Conservation (phyloP, 2,888 invertebrate species). For the Euzetes globulus region DNA sequence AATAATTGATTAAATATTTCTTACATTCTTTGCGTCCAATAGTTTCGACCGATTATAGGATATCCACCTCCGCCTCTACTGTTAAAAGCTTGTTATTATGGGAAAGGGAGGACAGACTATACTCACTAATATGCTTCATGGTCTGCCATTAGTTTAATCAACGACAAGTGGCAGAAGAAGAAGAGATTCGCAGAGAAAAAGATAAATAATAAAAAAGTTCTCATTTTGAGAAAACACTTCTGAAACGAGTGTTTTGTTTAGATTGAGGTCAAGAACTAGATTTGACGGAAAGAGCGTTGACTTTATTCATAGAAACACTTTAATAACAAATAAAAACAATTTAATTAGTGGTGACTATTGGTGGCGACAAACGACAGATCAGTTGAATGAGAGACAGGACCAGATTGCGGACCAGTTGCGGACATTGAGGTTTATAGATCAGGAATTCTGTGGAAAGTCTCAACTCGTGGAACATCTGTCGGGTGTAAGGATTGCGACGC, state of each 20-base stretch:
- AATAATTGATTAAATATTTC: not conserved
- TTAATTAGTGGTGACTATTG: slow-evolving; percentile 37
- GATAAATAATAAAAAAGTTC: too few relatives aligned
- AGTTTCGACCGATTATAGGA: not conserved
- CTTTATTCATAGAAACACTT: too few relatives aligned
- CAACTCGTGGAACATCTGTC: slow-evolving; percentile 37
- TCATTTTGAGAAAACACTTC: too few relatives aligned
- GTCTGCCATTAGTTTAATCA: too few relatives aligned
- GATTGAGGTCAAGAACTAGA: too few relatives aligned
- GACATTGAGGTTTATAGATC: slow-evolving; percentile 29
- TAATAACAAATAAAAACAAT: too few relatives aligned
- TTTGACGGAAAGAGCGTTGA: too few relatives aligned
- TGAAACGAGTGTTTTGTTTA: too few relatives aligned
- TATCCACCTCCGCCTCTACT: not conserved
- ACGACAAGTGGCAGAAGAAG: too few relatives aligned
- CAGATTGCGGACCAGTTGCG: slow-evolving; percentile 18
- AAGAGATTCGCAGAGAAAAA: too few relatives aligned
- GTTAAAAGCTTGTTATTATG: not conserved
- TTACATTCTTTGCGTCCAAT: not conserved
- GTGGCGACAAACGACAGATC: slow-evolving; percentile 35
- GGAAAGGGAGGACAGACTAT: too few relatives aligned
- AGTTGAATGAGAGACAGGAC: not conserved
- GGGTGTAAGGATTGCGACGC: slow-evolving; percentile 62
- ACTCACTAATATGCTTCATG: too few relatives aligned
- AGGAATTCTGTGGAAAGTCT: slow-evolving; percentile 11